Base-by-base conservation (phyloP, 2,888 invertebrate genomes). In the Calameuta filiformis region DNA sequence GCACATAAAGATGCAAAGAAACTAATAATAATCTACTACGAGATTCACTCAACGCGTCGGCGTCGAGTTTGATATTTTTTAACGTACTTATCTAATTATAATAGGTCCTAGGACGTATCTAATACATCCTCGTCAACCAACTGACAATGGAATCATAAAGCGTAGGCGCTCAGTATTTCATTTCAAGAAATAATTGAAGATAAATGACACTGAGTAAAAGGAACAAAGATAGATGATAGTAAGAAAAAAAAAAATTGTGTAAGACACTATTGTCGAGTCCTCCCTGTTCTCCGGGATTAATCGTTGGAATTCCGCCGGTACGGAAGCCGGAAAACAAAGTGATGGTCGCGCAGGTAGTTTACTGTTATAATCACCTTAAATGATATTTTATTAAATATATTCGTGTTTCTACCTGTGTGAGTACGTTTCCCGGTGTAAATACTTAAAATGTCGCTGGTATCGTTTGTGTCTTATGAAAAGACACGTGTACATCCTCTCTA, bases 271-370 rank as follows among this genome's bases (percentile, higher is more conserved):
- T 86, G 84, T 78, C 83, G 80, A 77, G 83, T 82, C 85, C 80
- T 83, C 84, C 84, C 87, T 85, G 86, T 83, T 86, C 85, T 83
- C 84, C 85, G 85, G 79, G 82, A 84, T 83, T 79, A 83, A 86
- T 23, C 9, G 9, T 56, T 83, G 87, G 85, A 87, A 87, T 86
- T 85, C 82, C 81, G 81, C 83, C 84, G 83, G 84, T 84, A 82
- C 83, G 83, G 15, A 71, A 71, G 71, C 84, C 86, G 84, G 85
- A 86, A 85, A 84, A 86, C 83, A 83, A 83, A 87, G 84, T 86
- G 85, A 87, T 85, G 76, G 81, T 85, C 83, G 84, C 87, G 88
- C 85, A 86, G 80, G 80, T 75, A 82, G 73, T 56, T 73, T 79
- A 40, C 73, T 71, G 68, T 69, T 76, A 76, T 73, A 79, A 68